Evolutionary conservation across 2,888 invertebrate genomes (phyloP).

Genomic region (Nephrotoma guestfalica): DNA sequence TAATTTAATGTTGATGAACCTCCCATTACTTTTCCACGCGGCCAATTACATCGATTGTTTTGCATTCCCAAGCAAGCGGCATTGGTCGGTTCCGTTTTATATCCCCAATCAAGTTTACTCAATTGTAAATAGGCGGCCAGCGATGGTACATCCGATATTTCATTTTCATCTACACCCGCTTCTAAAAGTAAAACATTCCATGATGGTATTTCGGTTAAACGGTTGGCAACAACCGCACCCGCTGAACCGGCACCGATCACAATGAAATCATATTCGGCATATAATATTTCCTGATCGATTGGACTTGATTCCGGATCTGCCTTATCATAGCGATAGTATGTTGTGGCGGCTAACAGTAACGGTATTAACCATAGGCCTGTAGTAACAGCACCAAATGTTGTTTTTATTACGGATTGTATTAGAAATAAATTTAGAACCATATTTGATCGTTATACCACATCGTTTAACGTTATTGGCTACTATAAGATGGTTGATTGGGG

Average conservation of each 20-base stretch:
- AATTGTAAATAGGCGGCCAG: conserved; percentile 75
- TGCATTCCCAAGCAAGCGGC: conserved; percentile 72
- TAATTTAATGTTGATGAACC: conserved; percentile 78
- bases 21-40: conserved; percentile 77
- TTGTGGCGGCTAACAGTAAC: conserved; percentile 62
- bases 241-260: conserved; percentile 80
- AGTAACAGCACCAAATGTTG: conserved; percentile 56
- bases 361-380: conserved; percentile 76
- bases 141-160: conserved; percentile 76
- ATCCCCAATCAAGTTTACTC: conserved; percentile 77
- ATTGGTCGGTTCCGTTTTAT: conserved; percentile 72
- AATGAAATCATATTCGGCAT: conserved; percentile 69
- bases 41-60: conserved; percentile 73
- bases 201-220: conserved; percentile 57
- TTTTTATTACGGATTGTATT: conserved; percentile 61
- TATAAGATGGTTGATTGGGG: not conserved
- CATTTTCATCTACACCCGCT: conserved; percentile 78
- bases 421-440: conserved; percentile 64
- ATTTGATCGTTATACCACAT: conserved; percentile 11
- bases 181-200: conserved; percentile 71
- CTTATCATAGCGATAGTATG: conserved; percentile 65
- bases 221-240: conserved; percentile 74
- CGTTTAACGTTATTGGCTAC: not conserved
- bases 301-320: conserved; percentile 69
- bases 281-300: conserved; percentile 48